Percentiles rank a stretch among this genome's conserved stretches.
phyloP scores from a whole-genome alignment of 2,113 vertebrate species.

The Siniperca knerii region DNA sequence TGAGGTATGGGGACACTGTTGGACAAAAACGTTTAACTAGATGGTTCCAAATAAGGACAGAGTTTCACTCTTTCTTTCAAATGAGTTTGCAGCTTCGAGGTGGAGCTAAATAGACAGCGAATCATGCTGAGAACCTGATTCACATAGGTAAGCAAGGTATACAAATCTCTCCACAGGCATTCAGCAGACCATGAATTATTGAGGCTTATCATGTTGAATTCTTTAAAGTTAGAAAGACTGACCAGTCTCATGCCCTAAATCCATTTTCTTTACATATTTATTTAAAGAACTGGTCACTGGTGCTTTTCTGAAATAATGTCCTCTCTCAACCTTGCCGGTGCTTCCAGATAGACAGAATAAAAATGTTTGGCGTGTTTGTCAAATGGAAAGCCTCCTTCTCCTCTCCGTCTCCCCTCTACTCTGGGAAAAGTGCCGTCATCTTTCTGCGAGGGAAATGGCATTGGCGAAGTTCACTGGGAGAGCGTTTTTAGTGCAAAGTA shows the following conservation, averaged over 20 bases:
- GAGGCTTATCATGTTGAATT: constrained; percentile 31
- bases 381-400: constrained; percentile 12
- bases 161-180: constrained; percentile 36
- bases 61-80: constrained; percentile 30
- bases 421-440: constrained; percentile 17
- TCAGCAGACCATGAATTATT: constrained; percentile 34
- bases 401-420: background rate
- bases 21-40: constrained; percentile 69
- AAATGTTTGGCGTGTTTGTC: background rate
- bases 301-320: constrained; percentile 7
- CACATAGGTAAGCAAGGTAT: constrained; percentile 21
- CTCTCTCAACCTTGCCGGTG: background rate
- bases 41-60: constrained; percentile 28
- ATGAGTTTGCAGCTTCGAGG: constrained; percentile 36
- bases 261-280: constrained; percentile 1
- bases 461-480: constrained; percentile 61
- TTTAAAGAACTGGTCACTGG: constrained; percentile 23
- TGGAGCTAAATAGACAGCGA: constrained; percentile 37
- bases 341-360: background rate
- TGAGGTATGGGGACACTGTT: constrained; percentile 52
- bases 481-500: constrained; percentile 73
- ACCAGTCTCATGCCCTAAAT: background rate
- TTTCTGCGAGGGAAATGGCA: constrained; percentile 46
- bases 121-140: constrained; percentile 23
- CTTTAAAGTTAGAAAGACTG: constrained; percentile 9